phyloP scores from a whole-genome alignment of 2,797 vertebrate genomes.

The Eremophila alpestris region DNA sequence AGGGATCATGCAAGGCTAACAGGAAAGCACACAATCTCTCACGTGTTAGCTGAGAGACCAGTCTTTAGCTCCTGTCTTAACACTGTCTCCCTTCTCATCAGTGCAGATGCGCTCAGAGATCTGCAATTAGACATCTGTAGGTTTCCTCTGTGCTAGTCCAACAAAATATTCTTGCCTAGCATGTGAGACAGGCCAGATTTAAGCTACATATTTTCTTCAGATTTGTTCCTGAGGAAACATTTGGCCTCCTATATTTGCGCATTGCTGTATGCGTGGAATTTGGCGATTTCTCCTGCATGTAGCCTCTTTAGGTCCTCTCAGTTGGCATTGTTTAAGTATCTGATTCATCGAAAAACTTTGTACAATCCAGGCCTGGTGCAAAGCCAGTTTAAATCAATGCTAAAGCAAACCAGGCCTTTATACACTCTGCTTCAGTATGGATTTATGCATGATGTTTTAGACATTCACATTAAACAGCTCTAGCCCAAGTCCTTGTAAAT shows the following conservation, averaged over 20 bases:
- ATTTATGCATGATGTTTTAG: background rate
- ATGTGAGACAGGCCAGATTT: background rate
- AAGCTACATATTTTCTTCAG: background rate
- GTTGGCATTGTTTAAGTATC: background rate
- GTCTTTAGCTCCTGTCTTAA: background rate
- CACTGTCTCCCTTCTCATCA: background rate
- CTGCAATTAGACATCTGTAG: background rate
- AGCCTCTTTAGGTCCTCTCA: background rate
- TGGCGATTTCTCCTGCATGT: background rate
- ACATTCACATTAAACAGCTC: background rate
- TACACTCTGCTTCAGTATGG: background rate
- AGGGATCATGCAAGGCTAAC: background rate
- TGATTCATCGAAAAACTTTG: background rate
- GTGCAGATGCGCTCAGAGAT: background rate
- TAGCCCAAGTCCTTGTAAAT: slow-evolving; percentile 27
- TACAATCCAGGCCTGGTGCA: background rate
- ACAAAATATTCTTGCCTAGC: background rate
- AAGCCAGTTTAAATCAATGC: background rate
- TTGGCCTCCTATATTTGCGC: background rate
- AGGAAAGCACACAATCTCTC: background rate
- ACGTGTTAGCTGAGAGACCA: background rate
- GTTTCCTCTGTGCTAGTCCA: background rate
- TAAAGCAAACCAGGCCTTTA: background rate
- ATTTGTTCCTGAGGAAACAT: background rate
- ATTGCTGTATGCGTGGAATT: background rate